Conservation (phyloP, 2,888 invertebrate genomes). For the Thecophora atra region DNA sequence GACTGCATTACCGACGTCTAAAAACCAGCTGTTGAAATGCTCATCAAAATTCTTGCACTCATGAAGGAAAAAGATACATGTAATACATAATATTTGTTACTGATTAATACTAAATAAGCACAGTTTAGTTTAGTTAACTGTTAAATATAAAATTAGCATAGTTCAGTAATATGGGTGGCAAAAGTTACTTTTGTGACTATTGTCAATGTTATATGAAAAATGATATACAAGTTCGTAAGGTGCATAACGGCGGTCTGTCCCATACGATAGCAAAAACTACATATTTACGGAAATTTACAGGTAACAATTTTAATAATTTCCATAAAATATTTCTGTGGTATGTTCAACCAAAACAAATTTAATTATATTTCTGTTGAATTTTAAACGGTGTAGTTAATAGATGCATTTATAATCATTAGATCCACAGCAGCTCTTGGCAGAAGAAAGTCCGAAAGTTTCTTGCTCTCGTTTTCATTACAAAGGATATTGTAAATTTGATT, state of each 20-base stretch:
- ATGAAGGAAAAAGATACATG: no score
- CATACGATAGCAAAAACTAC: conserved; percentile 59
- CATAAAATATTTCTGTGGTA: neutral
- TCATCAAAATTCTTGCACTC: neutral
- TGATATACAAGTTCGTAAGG: conserved; percentile 60
- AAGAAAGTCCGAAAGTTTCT: conserved; percentile 50
- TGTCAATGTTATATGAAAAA: conserved; percentile 63
- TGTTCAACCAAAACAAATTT: neutral
- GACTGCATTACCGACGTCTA: neutral
- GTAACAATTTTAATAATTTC: no score
- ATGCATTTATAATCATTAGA: conserved; percentile 43
- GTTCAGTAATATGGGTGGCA: conserved; percentile 57
- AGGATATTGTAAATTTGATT: conserved; percentile 58
- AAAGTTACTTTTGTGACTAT: conserved; percentile 64
- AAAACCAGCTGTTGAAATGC: neutral
- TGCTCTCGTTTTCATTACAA: conserved; percentile 53
- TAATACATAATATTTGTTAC: no score
- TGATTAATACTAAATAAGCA: no score
- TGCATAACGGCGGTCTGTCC: conserved; percentile 57
- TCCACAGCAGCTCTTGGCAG: conserved; percentile 49
- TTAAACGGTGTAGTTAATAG: neutral
- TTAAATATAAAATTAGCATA: no score
- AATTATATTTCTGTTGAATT: neutral
- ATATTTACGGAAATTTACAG: conserved; percentile 53
- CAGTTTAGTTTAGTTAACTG: no score